Evolutionary conservation across 2,113 vertebrate genomes (phyloP).

Genomic region (Recurvirostra avosetta): DNA sequence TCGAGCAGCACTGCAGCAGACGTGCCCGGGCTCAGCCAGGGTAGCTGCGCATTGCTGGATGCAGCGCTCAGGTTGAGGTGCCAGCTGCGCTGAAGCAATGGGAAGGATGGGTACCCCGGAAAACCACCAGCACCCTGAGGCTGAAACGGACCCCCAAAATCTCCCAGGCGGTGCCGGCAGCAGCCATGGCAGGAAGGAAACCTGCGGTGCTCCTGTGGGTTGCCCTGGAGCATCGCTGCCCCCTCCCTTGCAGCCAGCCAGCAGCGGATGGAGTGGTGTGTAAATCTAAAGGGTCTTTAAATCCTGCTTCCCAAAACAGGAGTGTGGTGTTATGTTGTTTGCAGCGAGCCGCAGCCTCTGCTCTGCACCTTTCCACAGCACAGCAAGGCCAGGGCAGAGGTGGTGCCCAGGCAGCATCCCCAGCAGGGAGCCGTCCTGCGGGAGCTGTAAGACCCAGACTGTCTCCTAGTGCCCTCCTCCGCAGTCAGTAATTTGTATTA

Average conservation of each 20-base stretch:
- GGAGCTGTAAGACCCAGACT: rapidly evolving
- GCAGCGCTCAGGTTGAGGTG: rapidly evolving
- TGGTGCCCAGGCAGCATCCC: not conserved
- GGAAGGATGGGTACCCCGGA: rapidly evolving
- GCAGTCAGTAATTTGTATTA: not conserved
- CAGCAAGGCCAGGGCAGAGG: not conserved
- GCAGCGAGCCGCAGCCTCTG: not conserved
- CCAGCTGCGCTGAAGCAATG: not conserved
- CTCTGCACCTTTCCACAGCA: too few species aligned
- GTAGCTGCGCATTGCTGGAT: not conserved
- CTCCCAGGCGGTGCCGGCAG: not conserved
- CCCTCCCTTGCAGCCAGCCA: rapidly evolving
- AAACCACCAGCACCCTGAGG: not conserved
- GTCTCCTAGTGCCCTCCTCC: not conserved
- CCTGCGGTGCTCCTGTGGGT: not conserved
- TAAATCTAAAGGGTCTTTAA: not conserved
- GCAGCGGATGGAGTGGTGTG: rapidly evolving
- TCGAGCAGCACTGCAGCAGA: rapidly evolving
- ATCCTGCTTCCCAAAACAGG: not conserved
- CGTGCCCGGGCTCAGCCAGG: not conserved
- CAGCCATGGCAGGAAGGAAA: rapidly evolving
- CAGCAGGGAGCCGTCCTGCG: not conserved
- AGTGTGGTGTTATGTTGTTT: not conserved
- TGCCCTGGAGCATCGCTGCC: rapidly evolving
- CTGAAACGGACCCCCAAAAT: not conserved